Evolutionary conservation across 2,113 vertebrate species (phyloP).

Genomic region (Phoxinus phoxinus): DNA sequence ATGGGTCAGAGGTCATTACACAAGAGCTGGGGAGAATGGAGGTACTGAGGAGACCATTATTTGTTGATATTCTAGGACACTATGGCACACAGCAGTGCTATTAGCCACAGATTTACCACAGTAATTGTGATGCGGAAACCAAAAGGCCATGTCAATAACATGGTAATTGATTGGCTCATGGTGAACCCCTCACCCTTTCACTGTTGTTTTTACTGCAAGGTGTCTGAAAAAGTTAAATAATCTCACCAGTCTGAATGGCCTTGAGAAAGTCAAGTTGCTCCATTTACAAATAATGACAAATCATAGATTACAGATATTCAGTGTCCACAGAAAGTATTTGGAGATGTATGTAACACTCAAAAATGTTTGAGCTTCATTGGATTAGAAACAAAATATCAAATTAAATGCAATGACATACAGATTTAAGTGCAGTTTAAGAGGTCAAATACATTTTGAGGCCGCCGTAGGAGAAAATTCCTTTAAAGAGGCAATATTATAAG

Average conservation of each 20-base stretch:
- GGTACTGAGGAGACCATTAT: slow-evolving; percentile 9
- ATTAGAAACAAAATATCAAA: too few species aligned
- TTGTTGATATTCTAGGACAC: slow-evolving; percentile 16
- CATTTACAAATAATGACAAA: background rate
- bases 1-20: slow-evolving; percentile 20
- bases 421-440: too few species aligned
- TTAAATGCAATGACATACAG: too few species aligned
- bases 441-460: too few species aligned
- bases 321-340: too few species aligned
- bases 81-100: background rate
- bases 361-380: too few species aligned
- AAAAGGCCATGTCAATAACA: slow-evolving; percentile 18
- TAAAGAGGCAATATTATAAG: too few species aligned
- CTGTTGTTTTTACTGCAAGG: background rate
- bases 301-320: background rate
- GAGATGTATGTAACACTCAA: background rate
- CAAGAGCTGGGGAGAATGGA: background rate
- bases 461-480: too few species aligned
- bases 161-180: slow-evolving; percentile 23
- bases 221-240: background rate
- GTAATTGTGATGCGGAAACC: slow-evolving; percentile 10
- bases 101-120: slow-evolving; percentile 27
- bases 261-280: background rate
- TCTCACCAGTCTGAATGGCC: background rate
- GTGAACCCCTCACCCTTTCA: background rate